A percentile compares a stretch with the other conserved stretches of the same genome.
Conservation (phyloP, 2,888 invertebrate genomes). For the Sthenelais limicola region DNA sequence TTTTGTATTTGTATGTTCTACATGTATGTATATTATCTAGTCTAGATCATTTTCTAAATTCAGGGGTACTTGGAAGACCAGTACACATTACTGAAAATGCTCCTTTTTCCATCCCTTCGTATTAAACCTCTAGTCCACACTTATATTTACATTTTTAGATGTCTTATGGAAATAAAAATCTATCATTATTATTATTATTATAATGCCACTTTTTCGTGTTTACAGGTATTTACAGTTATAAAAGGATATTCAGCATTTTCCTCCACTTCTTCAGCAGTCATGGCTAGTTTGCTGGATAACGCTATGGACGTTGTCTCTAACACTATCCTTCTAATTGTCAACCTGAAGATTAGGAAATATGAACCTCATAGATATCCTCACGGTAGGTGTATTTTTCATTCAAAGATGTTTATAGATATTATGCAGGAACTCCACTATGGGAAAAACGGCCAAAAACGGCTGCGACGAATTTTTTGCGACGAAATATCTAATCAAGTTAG, state of each 20-base stretch:
- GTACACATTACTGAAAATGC: too few species aligned
- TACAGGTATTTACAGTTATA: not conserved
- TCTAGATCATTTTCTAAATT: too few species aligned
- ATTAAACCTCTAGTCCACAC: not conserved
- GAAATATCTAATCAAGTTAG: too few species aligned
- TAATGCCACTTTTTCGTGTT: not conserved
- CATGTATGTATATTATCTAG: too few species aligned
- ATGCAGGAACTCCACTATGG: too few species aligned
- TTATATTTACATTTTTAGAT: not conserved
- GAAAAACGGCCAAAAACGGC: too few species aligned
- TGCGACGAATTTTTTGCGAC: too few species aligned
- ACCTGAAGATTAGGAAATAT: not conserved
- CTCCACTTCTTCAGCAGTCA: conserved; percentile 1
- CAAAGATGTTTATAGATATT: not conserved
- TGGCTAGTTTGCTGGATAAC: conserved; percentile 21
- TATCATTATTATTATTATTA: not conserved
- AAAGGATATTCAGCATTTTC: not conserved
- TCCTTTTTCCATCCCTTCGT: too few species aligned
- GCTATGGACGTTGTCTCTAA: conserved; percentile 27
- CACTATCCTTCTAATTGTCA: conserved; percentile 23
- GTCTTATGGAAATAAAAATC: not conserved
- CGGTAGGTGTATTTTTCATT: not conserved
- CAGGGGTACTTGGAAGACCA: too few species aligned
- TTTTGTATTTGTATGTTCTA: too few species aligned
- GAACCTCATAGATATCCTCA: conserved; percentile 13